Percentiles rank a stretch among this genome's conserved stretches.
Evolutionary conservation across 2,888 invertebrate genomes (phyloP).

Genomic region (Tachina grossa): DNA sequence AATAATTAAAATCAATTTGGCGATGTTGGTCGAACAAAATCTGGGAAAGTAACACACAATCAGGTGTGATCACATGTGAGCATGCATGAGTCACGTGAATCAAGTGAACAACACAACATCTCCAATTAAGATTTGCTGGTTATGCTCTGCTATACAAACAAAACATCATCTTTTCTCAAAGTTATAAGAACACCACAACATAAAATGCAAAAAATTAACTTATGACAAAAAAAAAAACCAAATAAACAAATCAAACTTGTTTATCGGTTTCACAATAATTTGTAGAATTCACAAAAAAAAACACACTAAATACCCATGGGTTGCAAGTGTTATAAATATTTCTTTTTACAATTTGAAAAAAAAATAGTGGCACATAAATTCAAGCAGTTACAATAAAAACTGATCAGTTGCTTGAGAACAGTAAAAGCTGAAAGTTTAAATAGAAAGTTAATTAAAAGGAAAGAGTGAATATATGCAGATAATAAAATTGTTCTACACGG

Average conservation of each 20-base stretch:
- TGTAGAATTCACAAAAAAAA: not conserved
- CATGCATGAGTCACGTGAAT: too few species aligned
- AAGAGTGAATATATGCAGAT: not conserved
- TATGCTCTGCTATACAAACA: not conserved
- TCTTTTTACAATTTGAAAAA: not conserved
- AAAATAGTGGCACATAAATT: constrained; percentile 18
- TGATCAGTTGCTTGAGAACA: constrained; percentile 48
- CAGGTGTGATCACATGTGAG: too few species aligned
- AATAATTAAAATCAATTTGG: too few species aligned
- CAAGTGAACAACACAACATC: too few species aligned
- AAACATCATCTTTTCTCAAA: constrained; percentile 16
- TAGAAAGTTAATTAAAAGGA: constrained; percentile 2
- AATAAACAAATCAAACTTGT: not conserved
- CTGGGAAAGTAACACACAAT: too few species aligned
- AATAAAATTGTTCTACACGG: not conserved
- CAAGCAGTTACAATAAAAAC: not conserved
- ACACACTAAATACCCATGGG: not conserved
- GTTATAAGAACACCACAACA: not conserved
- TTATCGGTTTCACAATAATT: not conserved
- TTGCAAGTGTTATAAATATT: not conserved
- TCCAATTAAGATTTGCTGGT: too few species aligned
- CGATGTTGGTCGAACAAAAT: too few species aligned
- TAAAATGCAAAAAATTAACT: not conserved
- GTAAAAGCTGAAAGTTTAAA: constrained; percentile 63
- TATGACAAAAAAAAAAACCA: not conserved